Evolutionary conservation across 2,888 invertebrate species (phyloP).

Genomic region (Drosophila antonietae): DNA sequence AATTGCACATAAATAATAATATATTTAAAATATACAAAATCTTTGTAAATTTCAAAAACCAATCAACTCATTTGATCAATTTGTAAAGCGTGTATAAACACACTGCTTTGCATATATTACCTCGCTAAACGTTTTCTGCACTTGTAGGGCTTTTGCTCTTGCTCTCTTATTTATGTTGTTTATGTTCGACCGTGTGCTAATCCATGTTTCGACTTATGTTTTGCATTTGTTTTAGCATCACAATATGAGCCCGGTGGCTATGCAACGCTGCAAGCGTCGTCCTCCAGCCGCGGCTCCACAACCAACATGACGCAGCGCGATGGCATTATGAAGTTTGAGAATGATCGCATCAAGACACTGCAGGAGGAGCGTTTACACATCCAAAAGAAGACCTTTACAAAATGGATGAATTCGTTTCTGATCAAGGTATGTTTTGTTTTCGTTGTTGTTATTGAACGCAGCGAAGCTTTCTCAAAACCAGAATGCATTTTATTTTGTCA

Average conservation of each 20-base stretch:
- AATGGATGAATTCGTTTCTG: conserved; percentile 99
- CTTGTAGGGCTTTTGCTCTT: conserved; percentile 35
- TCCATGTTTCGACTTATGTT: conserved; percentile 20
- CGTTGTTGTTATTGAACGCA: neutral
- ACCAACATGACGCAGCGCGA: conserved; percentile 95
- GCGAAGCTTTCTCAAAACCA: conserved; percentile 11
- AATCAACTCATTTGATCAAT: neutral
- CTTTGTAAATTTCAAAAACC: too few species aligned
- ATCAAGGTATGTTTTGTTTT: conserved; percentile 89
- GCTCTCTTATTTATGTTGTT: conserved; percentile 1
- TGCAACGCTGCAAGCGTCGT: conserved; percentile 86
- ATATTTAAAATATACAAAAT: too few species aligned
- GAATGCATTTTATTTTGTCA: conserved; percentile 5
- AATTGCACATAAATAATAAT: too few species aligned
- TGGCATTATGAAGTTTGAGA: conserved; percentile 97
- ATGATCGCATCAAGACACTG: conserved; percentile 97
- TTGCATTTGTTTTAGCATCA: conserved; percentile 85
- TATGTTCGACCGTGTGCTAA: conserved; percentile 25
- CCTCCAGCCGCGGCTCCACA: conserved; percentile 86
- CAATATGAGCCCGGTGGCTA: conserved; percentile 89
- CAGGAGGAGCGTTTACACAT: conserved; percentile 99
- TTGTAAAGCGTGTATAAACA: neutral
- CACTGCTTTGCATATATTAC: conserved; percentile 1
- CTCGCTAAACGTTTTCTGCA: conserved; percentile 51
- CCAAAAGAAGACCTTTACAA: conserved; percentile 99